phyloP scores from a whole-genome alignment of 2,113 vertebrate genomes.

The Etheostoma cragini region DNA sequence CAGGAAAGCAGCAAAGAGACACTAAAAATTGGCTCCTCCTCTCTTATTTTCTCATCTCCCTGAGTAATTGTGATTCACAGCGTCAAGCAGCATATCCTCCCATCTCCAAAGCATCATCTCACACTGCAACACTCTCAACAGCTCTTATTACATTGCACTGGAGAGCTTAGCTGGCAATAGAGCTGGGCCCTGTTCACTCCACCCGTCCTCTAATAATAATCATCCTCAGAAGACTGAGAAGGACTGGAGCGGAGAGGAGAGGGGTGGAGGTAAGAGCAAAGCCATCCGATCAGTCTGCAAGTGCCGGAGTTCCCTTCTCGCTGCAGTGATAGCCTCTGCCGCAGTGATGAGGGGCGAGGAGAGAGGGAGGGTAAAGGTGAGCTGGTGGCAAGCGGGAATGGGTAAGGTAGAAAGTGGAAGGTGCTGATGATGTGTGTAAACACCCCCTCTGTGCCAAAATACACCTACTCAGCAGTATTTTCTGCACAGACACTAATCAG shows the following conservation, averaged over 20 bases:
- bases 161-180: conserved; percentile 28
- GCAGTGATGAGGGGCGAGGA: conserved; percentile 53
- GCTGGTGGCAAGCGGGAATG: conserved; percentile 7
- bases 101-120: conserved; percentile 32
- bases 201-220: conserved; percentile 67
- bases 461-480: conserved; percentile 67
- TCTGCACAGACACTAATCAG: conserved; percentile 54
- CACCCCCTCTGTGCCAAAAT: conserved; percentile 31
- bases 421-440: conserved; percentile 55
- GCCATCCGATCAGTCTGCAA: conserved; percentile 7
- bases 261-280: conserved; percentile 28
- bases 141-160: conserved; percentile 52
- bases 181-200: conserved; percentile 41
- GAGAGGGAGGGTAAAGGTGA: conserved; percentile 48
- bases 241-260: conserved; percentile 34
- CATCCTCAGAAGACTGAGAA: conserved; percentile 51
- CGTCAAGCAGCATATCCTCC: conserved; percentile 23
- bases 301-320: conserved; percentile 53
- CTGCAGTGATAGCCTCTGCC: conserved; percentile 54
- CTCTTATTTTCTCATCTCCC: conserved; percentile 14
- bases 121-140: conserved; percentile 40
- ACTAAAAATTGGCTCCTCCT: neutral
- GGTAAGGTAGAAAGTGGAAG: conserved; percentile 10
- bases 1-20: neutral
- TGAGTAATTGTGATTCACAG: conserved; percentile 45